Base-by-base conservation (phyloP, 2,797 vertebrate species). In the Hozukius guyotensis region DNA sequence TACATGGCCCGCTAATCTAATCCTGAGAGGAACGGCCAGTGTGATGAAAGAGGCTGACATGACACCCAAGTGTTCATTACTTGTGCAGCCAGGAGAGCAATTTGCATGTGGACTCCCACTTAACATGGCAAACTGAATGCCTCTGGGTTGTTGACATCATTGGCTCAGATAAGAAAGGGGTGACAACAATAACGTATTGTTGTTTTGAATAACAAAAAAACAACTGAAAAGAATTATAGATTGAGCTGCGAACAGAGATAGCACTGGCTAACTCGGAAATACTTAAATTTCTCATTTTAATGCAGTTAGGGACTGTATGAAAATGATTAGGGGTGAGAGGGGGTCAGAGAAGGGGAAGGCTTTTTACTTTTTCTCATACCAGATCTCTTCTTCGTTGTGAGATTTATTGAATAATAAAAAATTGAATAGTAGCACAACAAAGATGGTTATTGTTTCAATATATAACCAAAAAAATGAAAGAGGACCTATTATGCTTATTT, bases 11-110 rank as follows among this genome's bases (percentile, higher is more conserved):
- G 10, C 59, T 80, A 67, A 79, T 82, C 74, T 90, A 90, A 88
- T 93, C 80, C 87, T 59, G 49, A 63, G 84, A 87, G 55, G 57
- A 77, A 77, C 60, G 80, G 85, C 75, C 76, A 67, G 80, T 18
- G 69, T 68, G 86, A 88, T 87, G 78, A 91, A 90, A 93, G 85
- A 90, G 83, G 49, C 74, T 66, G 87, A 83, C 85, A 79, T 88
- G 77, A 81, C 78, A 81, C 63, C 63, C 57, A 36, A 75, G 63
- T 64, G 57, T 79, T 88, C 66, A 65, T 82, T 68, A 76, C 65
- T 42, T 13, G 38, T 63, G 31, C 34, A 82, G 59, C 57, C 36
- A 61, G 46, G 24, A 62, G n/a, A 61, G 52, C 62, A 31, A 8
- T n/a, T 52, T 25, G 20, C n/a, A 52, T 24, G 32, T 64, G 49